Evolutionary conservation across 2,888 invertebrate species (phyloP), one percentile per base, ranked within the genome.

Genomic region (Anticlea derivata): DNA sequence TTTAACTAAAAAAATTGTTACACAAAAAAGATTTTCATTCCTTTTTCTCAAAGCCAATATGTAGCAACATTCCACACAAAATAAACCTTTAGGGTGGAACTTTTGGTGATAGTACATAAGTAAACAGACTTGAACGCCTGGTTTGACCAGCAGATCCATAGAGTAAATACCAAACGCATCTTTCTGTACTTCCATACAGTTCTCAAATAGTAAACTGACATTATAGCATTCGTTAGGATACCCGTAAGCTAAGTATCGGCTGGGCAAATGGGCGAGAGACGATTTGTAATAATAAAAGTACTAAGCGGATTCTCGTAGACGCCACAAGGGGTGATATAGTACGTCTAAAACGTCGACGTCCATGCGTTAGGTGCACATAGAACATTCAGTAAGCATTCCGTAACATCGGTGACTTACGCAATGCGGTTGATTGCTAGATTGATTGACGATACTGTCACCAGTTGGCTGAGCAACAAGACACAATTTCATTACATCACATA

Each of bases 401-500:
- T 75, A 74, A 67, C 65, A 68, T 69, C 77, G 75, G 81, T 80
- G 91, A 96, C 96, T 96, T 96, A 96, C 96, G 95, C 96, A 92
- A 96, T 96, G 93, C 96, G 94, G 94, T 96, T 96, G 93, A 96
- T 94, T 92, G 96, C 95, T 92, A 96, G 95, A 94, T 96, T 96
- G 93, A 96, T 96, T 91, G 96, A 94, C 86, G 96, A 96, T 92
- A 96, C 95, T 91, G 96, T 96, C 95, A 95, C 96, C 93, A 96
- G 95, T 94, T 96, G 96, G 95, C 96, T 96, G 94, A 93, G 92
- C 91, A 91, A 84, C 79, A 86, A 89, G 82, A 88, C 82, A 88
- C 83, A 88, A 80, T 69, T 75, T 84, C 81, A 86, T 86, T 86
- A 86, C 83, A 79, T 86, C 86, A 87, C 86, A 84, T 71, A 80